Evolutionary conservation across 1,140 invertebrate species (phyloP).

Genomic region (Camponotus vicinus): DNA sequence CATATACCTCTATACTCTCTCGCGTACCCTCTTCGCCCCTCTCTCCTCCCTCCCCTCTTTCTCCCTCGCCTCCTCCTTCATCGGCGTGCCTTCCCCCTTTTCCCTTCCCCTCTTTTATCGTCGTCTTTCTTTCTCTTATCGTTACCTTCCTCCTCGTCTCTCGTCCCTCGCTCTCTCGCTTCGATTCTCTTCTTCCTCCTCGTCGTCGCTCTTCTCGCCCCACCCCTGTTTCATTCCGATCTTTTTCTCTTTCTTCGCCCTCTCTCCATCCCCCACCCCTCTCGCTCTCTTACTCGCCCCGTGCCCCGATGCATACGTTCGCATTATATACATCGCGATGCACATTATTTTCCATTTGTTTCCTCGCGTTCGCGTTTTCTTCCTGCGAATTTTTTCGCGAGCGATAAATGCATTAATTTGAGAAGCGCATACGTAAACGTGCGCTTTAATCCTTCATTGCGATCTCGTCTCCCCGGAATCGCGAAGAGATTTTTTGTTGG

Average conservation of each 20-base stretch:
- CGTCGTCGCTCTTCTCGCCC: constrained; percentile 39
- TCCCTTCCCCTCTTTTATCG: background rate
- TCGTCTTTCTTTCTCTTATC: constrained; percentile 51
- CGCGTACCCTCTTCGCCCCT: constrained; percentile 53
- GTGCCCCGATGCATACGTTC: constrained; percentile 16
- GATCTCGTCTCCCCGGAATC: background rate
- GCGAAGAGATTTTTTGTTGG: background rate
- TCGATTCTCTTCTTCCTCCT: constrained; percentile 60
- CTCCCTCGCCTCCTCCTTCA: constrained; percentile 40
- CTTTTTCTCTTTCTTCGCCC: constrained; percentile 59
- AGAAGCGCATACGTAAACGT: background rate
- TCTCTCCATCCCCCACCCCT: background rate
- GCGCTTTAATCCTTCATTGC: background rate
- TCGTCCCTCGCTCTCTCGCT: constrained; percentile 43
- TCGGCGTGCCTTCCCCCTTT: constrained; percentile 19
- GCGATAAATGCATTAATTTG: background rate
- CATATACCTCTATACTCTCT: constrained; percentile 82
- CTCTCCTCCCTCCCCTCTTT: constrained; percentile 37
- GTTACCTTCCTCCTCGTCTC: constrained; percentile 47
- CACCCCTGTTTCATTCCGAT: constrained; percentile 39
- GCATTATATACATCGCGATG: constrained; percentile 50
- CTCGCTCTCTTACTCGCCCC: background rate
- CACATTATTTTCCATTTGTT: constrained; percentile 68
- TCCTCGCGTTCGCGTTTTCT: constrained; percentile 66
- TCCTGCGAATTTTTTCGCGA: background rate